Evolutionary conservation across 1,140 invertebrate species (phyloP), one percentile per base, ranked within the genome.

Genomic region (Dinoponera quadriceps): DNA sequence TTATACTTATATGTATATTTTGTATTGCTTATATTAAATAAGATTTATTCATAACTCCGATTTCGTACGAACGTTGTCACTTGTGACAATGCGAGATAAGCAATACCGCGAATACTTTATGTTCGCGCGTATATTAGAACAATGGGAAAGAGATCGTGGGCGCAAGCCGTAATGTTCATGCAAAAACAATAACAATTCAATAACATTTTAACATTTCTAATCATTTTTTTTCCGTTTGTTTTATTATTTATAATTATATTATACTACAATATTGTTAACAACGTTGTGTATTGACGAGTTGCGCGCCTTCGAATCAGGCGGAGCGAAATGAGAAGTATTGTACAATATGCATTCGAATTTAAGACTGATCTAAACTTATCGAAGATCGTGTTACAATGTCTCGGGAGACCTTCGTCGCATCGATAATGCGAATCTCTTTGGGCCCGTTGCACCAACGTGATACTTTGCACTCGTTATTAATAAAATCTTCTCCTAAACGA

Each of bases 231-330:
- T 78, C 57, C 33, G 49, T 57, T 77, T 77, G 44, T 77, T 38
- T 78, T 78, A 77, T 65, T 77, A 78, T 57, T 57, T 78, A 78
- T 69, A 78, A 78, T 78, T 78, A 57, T 78, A 73, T 73, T 78
- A 73, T 73, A 62, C 59, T 73, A 73, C 44, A 74, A 82, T 82
- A 74, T 82, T 82, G 33, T 82, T 82, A 82, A 74, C 71, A 82
- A 82, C 54, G 49, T 62, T 82, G 44, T 74, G 59, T 74, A 82
- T 71, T 78, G 75, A 78, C 63, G 65, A 78, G 33, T 78, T 78
- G 63, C 74, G 49, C 75, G 75, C 75, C 63, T 78, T 68, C 62
- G 49, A 68, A 16, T 55, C n/a, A 78, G 63, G 49, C 75, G 54
- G 38, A 69, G 49, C 65, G 33, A 78, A 78, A 78, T 78, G 33